Base-by-base conservation (phyloP, 2,797 vertebrate species). In the Choloepus didactylus region DNA sequence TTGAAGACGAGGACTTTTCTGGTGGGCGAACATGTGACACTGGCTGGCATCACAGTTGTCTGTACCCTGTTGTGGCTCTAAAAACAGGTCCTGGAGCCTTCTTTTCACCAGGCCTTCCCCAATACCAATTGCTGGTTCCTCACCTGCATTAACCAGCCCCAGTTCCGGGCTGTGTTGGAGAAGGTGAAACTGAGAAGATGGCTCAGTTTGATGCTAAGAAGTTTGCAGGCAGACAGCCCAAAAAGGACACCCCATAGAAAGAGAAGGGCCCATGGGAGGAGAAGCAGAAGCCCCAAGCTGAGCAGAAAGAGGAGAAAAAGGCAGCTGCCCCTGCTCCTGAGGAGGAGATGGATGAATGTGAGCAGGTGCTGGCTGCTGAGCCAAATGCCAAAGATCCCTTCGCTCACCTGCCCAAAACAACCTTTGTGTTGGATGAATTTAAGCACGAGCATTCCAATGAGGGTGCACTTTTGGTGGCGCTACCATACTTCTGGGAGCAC, bases 401-500 rank as follows among this genome's bases (percentile, higher is more conserved):
- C 44, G 99, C 99, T 93, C 98, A 98, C 94, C 98, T 99, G 91
- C 98, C 99, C 89, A 99, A 99, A 97, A 99, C 93, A 99, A 0
- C 99, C 1, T 99, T 99, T 76, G 92, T 99, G 70, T 96, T 99
- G 98, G 99, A 99, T 11, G 99, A 99, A 94, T 99, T 99, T 98
- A 99, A 99, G 98, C 99, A 99, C 84, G 99, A 99, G 77, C 99
- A 99, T 93, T 99, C 99, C 90, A 99, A 99, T 0, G 99, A 99
- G 97, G 99, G 99, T 98, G 99, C 99, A 0, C 94, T 99, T 86
- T 96, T 96, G 0, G 99, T 99, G 96, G 99, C 99, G 0, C 44
- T 99, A 92, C 99, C 99, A 0, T 98, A 99, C 96, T 99, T 99
- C 97, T 99, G 99, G 99, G 99, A 99, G 91, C 97, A 99, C 97